phyloP scores from a whole-genome alignment of 2,113 vertebrate species.

The Fulica atra region DNA sequence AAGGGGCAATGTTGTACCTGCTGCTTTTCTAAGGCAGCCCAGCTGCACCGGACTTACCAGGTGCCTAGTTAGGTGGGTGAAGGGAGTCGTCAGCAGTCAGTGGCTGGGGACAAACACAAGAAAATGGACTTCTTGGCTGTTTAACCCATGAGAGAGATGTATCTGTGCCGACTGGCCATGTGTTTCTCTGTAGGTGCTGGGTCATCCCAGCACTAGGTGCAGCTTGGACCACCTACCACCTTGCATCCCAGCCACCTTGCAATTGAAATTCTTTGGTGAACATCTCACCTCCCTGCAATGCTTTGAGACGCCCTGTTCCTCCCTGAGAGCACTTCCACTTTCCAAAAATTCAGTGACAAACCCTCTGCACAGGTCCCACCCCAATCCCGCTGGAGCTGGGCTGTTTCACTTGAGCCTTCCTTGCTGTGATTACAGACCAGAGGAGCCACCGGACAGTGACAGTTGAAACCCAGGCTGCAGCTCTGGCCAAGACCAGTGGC shows the following conservation, averaged over 20 bases:
- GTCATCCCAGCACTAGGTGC: background rate
- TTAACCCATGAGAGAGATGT: background rate
- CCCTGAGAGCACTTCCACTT: background rate
- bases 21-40: background rate
- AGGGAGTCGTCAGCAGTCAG: background rate
- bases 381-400: background rate
- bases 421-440: background rate
- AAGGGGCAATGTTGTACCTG: background rate
- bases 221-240: background rate
- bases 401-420: background rate
- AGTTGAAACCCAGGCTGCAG: background rate
- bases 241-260: background rate
- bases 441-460: accelerated
- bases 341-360: background rate
- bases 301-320: background rate
- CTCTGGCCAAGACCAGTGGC: background rate
- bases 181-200: background rate
- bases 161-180: accelerated
- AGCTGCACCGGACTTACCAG: background rate
- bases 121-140: background rate
- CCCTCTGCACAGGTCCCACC: background rate
- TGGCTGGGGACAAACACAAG: background rate
- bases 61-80: background rate
- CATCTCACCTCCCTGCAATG: background rate
- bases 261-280: background rate